Percentiles rank a stretch among this genome's conserved stretches.
Evolutionary conservation across 2,888 invertebrate species (phyloP).

Genomic region (Pegoplata infirma): DNA sequence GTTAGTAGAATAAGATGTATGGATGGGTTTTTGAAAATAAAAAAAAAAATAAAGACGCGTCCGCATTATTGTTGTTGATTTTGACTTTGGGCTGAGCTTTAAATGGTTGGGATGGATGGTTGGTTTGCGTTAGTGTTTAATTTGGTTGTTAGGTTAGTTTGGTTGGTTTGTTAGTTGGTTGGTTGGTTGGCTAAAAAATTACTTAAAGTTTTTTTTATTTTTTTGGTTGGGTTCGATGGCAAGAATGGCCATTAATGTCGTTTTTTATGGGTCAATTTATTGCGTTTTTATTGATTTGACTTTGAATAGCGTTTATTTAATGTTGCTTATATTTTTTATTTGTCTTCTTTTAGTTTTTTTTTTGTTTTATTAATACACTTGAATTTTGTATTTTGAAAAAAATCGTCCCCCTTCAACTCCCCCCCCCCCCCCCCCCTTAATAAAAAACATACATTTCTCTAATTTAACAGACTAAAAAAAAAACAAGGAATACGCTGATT

Average conservation of each 20-base stretch:
- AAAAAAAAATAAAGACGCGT: constrained; percentile 14
- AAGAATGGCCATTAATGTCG: constrained; percentile 58
- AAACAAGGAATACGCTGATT: constrained; percentile 36
- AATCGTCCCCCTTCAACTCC: too few species aligned
- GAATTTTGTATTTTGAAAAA: neutral
- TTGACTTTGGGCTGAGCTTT: constrained; percentile 21
- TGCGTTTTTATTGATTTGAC: constrained; percentile 66
- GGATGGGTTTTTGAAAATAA: constrained; percentile 3
- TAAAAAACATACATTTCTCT: constrained; percentile 5
- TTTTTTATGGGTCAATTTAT: constrained; percentile 65
- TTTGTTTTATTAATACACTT: neutral
- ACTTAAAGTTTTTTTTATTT: too few species aligned
- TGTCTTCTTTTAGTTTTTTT: neutral
- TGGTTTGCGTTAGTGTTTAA: too few species aligned
- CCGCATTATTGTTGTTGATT: constrained; percentile 1
- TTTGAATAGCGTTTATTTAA: constrained; percentile 61
- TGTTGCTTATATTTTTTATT: constrained; percentile 34
- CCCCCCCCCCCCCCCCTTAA: too few species aligned
- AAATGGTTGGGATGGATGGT: constrained; percentile 5
- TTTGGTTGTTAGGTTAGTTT: constrained; percentile 17
- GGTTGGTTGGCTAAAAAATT: constrained; percentile 31
- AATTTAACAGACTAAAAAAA: constrained; percentile 3
- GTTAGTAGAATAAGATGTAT: neutral
- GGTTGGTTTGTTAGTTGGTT: constrained; percentile 7
- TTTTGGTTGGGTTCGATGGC: constrained; percentile 12